Evolutionary conservation across 2,113 vertebrate genomes (phyloP).

Genomic region (Diglossa brunneiventris): DNA sequence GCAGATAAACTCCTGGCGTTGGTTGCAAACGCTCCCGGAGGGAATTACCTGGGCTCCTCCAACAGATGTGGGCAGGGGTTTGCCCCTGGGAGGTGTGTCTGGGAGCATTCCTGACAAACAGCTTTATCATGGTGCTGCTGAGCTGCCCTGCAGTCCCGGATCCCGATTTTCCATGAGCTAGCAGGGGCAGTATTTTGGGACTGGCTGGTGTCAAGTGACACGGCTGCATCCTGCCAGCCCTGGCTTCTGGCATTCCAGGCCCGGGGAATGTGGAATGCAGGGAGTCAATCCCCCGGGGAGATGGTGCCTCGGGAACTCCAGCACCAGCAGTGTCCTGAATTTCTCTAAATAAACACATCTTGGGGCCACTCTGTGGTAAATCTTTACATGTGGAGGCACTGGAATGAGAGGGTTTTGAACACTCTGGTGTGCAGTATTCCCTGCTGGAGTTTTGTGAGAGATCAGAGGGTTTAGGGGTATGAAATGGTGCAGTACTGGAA

Average conservation of each 20-base stretch:
- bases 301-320: accelerated
- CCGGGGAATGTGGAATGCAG: neutral
- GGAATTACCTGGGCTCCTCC: neutral
- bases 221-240: neutral
- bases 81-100: accelerated
- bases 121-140: accelerated
- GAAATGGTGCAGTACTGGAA: neutral
- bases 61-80: accelerated
- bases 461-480: neutral
- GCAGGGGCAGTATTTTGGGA: neutral
- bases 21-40: accelerated
- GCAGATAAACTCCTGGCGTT: neutral
- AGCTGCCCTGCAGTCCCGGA: neutral
- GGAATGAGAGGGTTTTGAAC: neutral
- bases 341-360: neutral
- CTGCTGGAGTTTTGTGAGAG: neutral
- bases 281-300: neutral
- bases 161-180: neutral
- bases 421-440: accelerated
- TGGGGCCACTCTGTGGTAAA: neutral
- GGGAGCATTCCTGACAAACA: neutral
- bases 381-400: accelerated
- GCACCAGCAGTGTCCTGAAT: neutral
- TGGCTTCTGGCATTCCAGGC: neutral
- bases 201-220: constrained; percentile 1